Evolutionary conservation across 2,888 invertebrate genomes (phyloP), one percentile per base, ranked within the genome.

Genomic region (Phalera bucephala): DNA sequence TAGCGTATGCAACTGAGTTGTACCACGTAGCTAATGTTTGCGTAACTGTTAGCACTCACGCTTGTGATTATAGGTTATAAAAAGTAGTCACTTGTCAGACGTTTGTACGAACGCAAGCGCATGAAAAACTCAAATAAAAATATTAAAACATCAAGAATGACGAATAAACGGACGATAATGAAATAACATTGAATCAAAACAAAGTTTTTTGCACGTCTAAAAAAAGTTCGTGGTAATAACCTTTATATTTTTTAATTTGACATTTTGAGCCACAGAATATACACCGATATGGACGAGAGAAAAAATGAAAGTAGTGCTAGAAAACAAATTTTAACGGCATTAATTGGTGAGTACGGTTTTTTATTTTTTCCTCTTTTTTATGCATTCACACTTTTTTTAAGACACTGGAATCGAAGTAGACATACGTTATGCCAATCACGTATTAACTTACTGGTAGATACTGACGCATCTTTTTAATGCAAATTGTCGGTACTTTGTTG

Each of bases 241-340:
- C 52, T 52, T 32, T 22, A 46, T 21, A 37, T 53, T 22, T 48
- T 54, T 54, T 46, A 28, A 28, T 45, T 49, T 37, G 38, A 33
- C n/a, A 45, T 58, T 47, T 14, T 22, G 36, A 39, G n/a, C 33
- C 42, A 33, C 37, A 35, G 12, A 32, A 19, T 40, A 43, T 44
- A 40, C n/a, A n/a, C n/a, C n/a, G 59, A 50, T 22, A 80, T 79
- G 80, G 67, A 79, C 32, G 41, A 35, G 27, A 35, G 31, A 25
- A 60, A 63, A 51, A 61, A 58, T 10, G 59, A 58, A 51, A 64
- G 64, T 34, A 73, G 57, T 42, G 67, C 78, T 4, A 47, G 51
- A 13, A 68, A 57, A 28, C 82, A 82, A 56, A 71, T 82, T 46
- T 48, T 80, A 8, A 79, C 82, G 5, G 80, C 82, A 23, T 48